Evolutionary conservation across 30 jellyfish, hydroid and myxozoan genomes (phyloP).

Genomic region (Hydractinia echinata): DNA sequence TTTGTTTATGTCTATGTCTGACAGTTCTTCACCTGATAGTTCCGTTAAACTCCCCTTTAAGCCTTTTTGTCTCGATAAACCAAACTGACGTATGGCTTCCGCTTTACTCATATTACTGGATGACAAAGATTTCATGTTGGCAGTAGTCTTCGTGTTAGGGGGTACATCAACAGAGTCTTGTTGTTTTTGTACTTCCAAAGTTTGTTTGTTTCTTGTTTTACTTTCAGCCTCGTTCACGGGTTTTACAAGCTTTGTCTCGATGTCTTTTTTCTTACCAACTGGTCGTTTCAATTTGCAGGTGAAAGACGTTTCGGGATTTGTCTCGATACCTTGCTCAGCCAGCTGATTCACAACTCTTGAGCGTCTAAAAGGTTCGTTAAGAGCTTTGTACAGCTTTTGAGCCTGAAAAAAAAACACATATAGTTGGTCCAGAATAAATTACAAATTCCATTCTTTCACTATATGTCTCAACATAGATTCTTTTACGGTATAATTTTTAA

Average conservation of each 20-base stretch:
- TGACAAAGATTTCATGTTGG: background rate
- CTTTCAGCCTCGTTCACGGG: background rate
- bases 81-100: background rate
- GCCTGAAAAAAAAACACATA: slow-evolving; percentile 39
- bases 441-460: too few relatives aligned
- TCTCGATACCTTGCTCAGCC: background rate
- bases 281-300: too few relatives aligned
- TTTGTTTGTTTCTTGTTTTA: background rate
- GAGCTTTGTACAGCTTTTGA: slow-evolving; percentile 47
- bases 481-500: too few relatives aligned
- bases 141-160: background rate
- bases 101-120: background rate
- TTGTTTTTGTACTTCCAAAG: background rate
- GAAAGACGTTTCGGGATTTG: background rate
- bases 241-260: slow-evolving; percentile 15
- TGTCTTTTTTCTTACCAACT: too few relatives aligned
- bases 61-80: background rate
- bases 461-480: too few relatives aligned
- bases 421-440: background rate
- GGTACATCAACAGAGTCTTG: background rate
- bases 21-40: too few relatives aligned
- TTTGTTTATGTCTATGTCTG: too few relatives aligned
- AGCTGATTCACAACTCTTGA: background rate
- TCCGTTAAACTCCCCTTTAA: too few relatives aligned
- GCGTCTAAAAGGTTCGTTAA: slow-evolving; percentile 61